Evolutionary conservation across 2,797 vertebrate genomes (phyloP).

Genomic region (Podargus strigoides): DNA sequence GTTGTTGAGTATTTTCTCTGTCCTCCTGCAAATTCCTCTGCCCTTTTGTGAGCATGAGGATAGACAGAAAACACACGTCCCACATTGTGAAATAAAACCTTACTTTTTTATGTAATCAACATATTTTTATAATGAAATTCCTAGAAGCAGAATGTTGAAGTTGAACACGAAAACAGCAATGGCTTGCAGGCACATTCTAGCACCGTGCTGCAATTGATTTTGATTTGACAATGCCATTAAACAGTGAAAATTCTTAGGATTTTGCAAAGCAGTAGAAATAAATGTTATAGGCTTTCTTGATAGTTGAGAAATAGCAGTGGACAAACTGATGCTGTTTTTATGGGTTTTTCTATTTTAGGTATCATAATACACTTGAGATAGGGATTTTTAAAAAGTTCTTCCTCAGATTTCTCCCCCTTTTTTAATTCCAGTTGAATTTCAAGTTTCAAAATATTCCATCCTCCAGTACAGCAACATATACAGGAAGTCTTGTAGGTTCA

Average conservation of each 20-base stretch:
- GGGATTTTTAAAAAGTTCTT: neutral
- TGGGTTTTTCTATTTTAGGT: neutral
- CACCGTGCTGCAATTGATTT: neutral
- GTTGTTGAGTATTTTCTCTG: neutral
- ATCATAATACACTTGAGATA: neutral
- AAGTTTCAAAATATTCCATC: neutral
- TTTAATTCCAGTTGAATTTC: neutral
- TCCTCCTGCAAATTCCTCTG: neutral
- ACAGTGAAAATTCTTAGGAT: neutral
- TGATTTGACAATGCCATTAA: slow-evolving; percentile 4
- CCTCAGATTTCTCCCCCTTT: neutral
- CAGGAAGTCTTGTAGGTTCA: neutral
- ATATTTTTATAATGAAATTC: neutral
- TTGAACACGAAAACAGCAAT: neutral
- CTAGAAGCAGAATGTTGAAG: neutral
- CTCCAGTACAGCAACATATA: neutral
- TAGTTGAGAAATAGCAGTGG: neutral
- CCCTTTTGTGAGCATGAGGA: neutral
- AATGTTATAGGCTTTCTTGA: neutral
- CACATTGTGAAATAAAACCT: neutral
- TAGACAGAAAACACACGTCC: neutral
- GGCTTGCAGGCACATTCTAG: neutral
- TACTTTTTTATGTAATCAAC: neutral
- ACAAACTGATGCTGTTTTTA: neutral
- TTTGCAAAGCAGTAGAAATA: neutral